Percentiles rank a stretch among this genome's conserved stretches.
Conservation (phyloP, 2,113 vertebrate species). For the Corythaeola cristata region DNA sequence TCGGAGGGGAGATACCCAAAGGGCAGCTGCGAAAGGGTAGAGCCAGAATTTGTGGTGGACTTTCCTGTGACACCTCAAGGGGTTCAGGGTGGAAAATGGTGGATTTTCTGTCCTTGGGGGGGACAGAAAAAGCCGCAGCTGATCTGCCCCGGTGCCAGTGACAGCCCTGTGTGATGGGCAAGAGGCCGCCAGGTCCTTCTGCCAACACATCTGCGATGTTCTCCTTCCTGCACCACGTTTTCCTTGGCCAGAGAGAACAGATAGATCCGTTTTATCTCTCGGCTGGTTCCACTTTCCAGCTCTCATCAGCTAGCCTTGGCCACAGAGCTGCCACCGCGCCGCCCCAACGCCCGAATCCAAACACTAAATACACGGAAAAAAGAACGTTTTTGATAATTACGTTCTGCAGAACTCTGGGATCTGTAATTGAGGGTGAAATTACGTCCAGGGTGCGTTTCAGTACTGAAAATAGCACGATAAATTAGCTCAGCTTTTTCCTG, state of each 20-base stretch:
- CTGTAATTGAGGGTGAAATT: conserved; percentile 39
- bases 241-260: background rate
- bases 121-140: background rate
- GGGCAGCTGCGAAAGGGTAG: background rate
- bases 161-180: background rate
- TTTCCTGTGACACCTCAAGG: background rate
- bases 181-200: background rate
- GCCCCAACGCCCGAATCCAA: background rate
- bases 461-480: conserved; percentile 9
- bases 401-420: background rate
- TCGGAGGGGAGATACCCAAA: fast-evolving
- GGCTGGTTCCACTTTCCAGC: background rate
- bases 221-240: background rate
- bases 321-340: background rate
- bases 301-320: background rate
- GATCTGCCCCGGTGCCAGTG: background rate
- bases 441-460: background rate
- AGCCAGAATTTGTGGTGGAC: background rate
- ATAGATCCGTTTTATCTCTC: background rate
- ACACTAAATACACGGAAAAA: fast-evolving
- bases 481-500: conserved; percentile 36
- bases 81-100: fast-evolving
- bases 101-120: background rate
- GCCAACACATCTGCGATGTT: background rate
- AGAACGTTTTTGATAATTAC: background rate